phyloP scores from a whole-genome alignment of 1,140 invertebrate species.

The Habropoda laboriosa region DNA sequence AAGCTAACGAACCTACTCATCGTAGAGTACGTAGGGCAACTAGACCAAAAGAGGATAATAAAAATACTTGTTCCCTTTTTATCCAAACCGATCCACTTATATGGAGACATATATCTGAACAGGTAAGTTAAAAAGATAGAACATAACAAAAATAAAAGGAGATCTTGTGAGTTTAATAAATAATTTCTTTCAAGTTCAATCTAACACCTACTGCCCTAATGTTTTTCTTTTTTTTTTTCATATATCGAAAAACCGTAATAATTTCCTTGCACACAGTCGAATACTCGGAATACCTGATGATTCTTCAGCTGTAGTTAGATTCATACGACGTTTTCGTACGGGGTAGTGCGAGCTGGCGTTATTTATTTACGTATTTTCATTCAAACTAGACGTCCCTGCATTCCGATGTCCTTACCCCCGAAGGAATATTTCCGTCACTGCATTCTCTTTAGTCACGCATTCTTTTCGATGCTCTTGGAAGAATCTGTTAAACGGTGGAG shows the following conservation, averaged over 20 bases:
- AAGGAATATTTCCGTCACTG: conserved; percentile 36
- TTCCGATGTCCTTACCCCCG: conserved; percentile 35
- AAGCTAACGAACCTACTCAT: conserved; percentile 84
- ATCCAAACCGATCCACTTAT: conserved; percentile 99
- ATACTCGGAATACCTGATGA: conserved; percentile 50
- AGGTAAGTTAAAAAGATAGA: conserved; percentile 81
- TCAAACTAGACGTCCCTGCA: conserved; percentile 46
- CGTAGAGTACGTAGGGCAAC: conserved; percentile 82
- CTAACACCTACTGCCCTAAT: not conserved
- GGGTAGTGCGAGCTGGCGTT: conserved; percentile 38
- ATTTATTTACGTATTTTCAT: conserved; percentile 57
- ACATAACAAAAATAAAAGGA: no score
- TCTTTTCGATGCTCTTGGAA: conserved; percentile 1
- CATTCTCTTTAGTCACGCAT: not conserved
- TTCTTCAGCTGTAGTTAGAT: conserved; percentile 21
- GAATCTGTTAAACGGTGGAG: not conserved
- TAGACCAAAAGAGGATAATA: conserved; percentile 86
- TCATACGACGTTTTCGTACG: conserved; percentile 48
- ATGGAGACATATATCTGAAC: conserved; percentile 93
- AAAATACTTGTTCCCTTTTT: conserved; percentile 94
- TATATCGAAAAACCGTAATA: conserved; percentile 26
- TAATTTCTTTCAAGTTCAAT: no score
- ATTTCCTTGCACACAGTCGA: conserved; percentile 54
- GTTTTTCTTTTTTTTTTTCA: not conserved
- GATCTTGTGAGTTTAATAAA: no score